Percentiles rank a stretch among this genome's conserved stretches.
Evolutionary conservation across 1,140 invertebrate species (phyloP).

Genomic region (Brachionus angularis): DNA sequence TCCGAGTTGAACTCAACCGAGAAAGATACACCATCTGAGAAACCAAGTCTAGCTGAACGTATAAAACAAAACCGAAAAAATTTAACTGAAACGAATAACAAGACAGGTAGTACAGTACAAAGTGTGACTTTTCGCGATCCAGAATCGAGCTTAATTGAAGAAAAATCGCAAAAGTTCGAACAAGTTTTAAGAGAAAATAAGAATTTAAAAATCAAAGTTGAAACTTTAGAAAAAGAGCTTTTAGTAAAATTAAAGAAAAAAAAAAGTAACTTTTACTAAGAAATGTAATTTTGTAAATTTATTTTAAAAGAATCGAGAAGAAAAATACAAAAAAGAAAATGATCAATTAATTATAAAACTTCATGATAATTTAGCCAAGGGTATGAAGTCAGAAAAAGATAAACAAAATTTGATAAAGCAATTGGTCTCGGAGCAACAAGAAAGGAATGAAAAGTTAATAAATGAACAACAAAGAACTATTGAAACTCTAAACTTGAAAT

Average conservation of each 20-base stretch:
- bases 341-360: slow-evolving; percentile 20
- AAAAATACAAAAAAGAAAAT: slow-evolving; percentile 8
- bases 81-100: neutral
- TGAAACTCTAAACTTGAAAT: slow-evolving; percentile 4
- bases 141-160: neutral
- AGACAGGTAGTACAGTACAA: slow-evolving; percentile 19
- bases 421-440: slow-evolving; percentile 31
- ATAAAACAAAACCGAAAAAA: slow-evolving; percentile 11
- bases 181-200: neutral
- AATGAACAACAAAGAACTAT: slow-evolving; percentile 34
- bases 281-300: no score
- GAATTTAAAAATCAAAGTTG: slow-evolving; percentile 2
- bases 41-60: slow-evolving; percentile 8
- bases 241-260: neutral
- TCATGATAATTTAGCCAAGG: slow-evolving; percentile 6
- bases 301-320: slow-evolving; percentile 7
- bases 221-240: neutral
- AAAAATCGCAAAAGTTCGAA: neutral
- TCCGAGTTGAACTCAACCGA: slow-evolving; percentile 5
- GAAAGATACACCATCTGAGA: neutral
- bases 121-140: slow-evolving; percentile 33
- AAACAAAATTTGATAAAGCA: neutral
- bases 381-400: neutral
- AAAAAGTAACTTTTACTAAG: no score
- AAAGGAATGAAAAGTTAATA: slow-evolving; percentile 40